Base-by-base conservation (phyloP, 2,888 invertebrate genomes). In the Fragum whitleyi region DNA sequence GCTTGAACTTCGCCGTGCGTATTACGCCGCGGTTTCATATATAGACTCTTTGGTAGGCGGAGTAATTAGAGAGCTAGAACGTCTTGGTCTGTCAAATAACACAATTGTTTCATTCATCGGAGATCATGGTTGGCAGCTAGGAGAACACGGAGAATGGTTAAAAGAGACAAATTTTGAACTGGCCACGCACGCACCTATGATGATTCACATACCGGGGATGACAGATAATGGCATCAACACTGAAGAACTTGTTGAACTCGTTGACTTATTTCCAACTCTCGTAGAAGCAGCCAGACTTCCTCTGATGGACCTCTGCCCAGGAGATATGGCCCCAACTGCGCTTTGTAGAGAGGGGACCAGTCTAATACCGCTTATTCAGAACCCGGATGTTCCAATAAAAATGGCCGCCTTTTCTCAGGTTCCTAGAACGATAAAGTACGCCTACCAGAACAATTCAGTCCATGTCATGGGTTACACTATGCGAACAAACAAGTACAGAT, bases 71-170 rank as follows among this genome's bases (percentile, higher is more conserved):
- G 85, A 87, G 74, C 79, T 90, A 6, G 75, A 87, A 2, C 55
- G 42, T 1, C 78, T 86, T 6, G 87, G 86, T 7, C 70, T 90
- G 0, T 65, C 74, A 1, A 79, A 87, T 21, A 77, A 88, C 67
- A 90, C 90, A 0, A 86, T 90, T 28, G 74, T 90, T 1, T 86
- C 87, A 2, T 88, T 90, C 65, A 81, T 67, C 67, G 89, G 89
- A 0, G 90, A 90, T 70, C 88, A 90, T 73, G 91, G 91, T 9
- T 90, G 87, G 85, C 89, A 90, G 47, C 86, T 91, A 1, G 91
- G 91, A 0, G 91, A 91, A 77, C 88, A 89, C 51, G 89, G 87
- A 5, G 86, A 88, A 71, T 90, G 90, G 90, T 81, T 81, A 47
- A 91, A 91, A 69, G 85, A 86, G 55, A 90, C 89, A 9, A 90